phyloP scores from a whole-genome alignment of 2,797 vertebrate genomes.

The Odontamblyopus rebecca region DNA sequence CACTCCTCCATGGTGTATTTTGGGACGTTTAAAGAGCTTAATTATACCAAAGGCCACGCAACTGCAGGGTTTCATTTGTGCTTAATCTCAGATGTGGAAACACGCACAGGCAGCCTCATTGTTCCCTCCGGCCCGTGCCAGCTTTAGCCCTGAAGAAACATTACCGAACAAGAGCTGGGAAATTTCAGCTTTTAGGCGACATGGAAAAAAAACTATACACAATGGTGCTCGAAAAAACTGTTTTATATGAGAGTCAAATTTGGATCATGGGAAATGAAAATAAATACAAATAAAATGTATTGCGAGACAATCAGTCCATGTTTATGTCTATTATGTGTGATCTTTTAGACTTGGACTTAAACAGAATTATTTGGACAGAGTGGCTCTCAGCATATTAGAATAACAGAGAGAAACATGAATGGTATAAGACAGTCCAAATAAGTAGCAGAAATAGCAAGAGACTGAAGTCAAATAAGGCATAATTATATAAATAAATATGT shows the following conservation, averaged over 20 bases:
- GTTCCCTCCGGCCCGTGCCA: constrained; percentile 61
- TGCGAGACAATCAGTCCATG: no score
- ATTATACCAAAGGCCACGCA: constrained; percentile 59
- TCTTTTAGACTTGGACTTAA: no score
- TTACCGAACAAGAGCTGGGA: constrained; percentile 47
- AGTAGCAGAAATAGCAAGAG: no score
- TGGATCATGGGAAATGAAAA: not conserved
- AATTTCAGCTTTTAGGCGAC: constrained; percentile 41
- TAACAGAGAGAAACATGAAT: no score
- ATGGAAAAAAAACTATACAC: constrained; percentile 53
- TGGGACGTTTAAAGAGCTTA: constrained; percentile 74
- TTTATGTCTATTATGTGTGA: no score
- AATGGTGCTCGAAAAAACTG: not conserved
- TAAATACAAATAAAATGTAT: no score
- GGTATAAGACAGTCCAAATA: no score
- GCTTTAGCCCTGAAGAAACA: constrained; percentile 59
- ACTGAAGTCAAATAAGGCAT: no score
- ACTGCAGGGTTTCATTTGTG: constrained; percentile 50
- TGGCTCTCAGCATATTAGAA: no score
- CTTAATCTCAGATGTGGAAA: constrained; percentile 64
- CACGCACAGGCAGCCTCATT: constrained; percentile 63
- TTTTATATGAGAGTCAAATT: not conserved
- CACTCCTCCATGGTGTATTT: constrained; percentile 67
- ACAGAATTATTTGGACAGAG: no score
- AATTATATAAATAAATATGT: no score